phyloP scores from a whole-genome alignment of 2,888 invertebrate genomes.

The Xanthia togata region DNA sequence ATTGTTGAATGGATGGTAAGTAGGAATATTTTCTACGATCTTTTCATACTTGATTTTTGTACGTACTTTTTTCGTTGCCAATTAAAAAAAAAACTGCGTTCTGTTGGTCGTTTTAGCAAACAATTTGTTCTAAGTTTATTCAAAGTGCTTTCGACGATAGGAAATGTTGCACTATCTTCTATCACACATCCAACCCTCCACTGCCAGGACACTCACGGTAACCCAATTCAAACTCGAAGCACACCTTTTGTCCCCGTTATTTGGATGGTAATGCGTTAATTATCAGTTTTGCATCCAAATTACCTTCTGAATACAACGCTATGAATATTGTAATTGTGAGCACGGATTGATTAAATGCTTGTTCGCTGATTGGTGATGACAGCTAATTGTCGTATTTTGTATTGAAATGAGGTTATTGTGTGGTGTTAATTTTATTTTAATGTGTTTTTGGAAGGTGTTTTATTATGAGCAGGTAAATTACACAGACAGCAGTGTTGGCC shows the following conservation, averaged over 20 bases:
- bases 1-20: too few species aligned
- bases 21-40: too few species aligned
- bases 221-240: constrained; percentile 72
- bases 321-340: constrained; percentile 87
- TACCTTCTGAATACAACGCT: constrained; percentile 76
- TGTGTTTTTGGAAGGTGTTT: constrained; percentile 15
- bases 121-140: not conserved
- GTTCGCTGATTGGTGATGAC: constrained; percentile 73
- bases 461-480: constrained; percentile 4
- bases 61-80: too few species aligned
- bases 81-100: not conserved
- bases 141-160: fast-evolving
- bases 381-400: constrained; percentile 72
- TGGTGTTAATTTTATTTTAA: constrained; percentile 47
- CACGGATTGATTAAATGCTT: constrained; percentile 82
- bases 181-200: constrained; percentile 54
- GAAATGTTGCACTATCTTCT: constrained; percentile 37
- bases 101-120: not conserved
- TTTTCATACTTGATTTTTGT: too few species aligned
- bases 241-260: constrained; percentile 87
- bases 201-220: constrained; percentile 69
- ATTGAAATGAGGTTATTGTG: constrained; percentile 62
- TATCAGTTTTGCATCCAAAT: constrained; percentile 88
- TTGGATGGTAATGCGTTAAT: constrained; percentile 89
- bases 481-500: not conserved